phyloP scores from a whole-genome alignment of 2,888 invertebrate species.

The Portevinia maculata region DNA sequence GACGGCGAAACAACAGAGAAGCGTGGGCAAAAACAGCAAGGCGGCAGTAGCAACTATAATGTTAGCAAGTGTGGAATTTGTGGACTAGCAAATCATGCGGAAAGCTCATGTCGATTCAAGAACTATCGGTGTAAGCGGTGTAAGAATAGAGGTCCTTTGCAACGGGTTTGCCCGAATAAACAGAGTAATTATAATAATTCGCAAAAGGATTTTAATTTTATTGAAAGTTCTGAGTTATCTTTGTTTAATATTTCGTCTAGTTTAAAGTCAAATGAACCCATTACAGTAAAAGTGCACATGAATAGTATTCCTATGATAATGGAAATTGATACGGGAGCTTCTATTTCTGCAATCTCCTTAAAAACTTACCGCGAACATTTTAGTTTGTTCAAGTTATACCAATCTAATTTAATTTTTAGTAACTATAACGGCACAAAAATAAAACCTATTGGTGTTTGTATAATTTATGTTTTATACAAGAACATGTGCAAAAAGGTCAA shows the following conservation, averaged over 20 bases:
- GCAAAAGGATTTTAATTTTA: conserved; percentile 44
- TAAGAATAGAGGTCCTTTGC: conserved; percentile 61
- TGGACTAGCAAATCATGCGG: conserved; percentile 51
- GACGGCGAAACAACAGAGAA: not conserved
- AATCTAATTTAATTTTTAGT: conserved; percentile 33
- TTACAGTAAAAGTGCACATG: conserved; percentile 23
- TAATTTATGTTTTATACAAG: conserved; percentile 34
- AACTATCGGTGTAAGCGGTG: conserved; percentile 58
- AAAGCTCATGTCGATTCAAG: conserved; percentile 41
- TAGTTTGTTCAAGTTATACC: conserved; percentile 5
- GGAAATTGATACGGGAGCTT: conserved; percentile 67
- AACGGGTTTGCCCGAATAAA: conserved; percentile 45
- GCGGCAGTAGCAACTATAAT: not conserved
- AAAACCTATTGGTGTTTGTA: conserved; percentile 48
- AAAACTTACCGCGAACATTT: conserved; percentile 38
- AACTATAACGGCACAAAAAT: conserved; percentile 59
- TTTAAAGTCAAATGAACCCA: conserved; percentile 34
- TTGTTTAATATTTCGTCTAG: not conserved
- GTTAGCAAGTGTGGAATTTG: conserved; percentile 42
- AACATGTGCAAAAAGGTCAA: conserved; percentile 32
- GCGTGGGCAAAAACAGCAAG: not conserved
- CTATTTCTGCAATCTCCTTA: conserved; percentile 54
- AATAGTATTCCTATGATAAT: conserved; percentile 32
- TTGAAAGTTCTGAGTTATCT: conserved; percentile 8
- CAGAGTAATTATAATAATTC: no score